Evolutionary conservation across 2,113 vertebrate species (phyloP), one percentile per base, ranked within the genome.

Genomic region (Dipodomys spectabilis): DNA sequence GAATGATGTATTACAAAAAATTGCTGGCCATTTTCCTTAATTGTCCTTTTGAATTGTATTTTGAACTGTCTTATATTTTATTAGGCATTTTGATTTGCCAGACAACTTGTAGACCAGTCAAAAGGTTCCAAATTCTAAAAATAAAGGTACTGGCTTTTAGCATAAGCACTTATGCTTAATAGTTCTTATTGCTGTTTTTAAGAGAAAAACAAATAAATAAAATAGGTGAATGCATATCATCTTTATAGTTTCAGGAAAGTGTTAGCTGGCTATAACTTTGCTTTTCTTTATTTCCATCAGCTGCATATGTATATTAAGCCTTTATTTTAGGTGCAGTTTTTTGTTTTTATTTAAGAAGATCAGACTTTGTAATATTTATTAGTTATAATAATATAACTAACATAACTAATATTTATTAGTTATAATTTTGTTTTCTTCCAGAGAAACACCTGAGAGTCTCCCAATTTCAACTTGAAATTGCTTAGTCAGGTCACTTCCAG

Each of bases 401-500:
- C 94, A 57, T 91, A 39, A 39, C 39, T 1, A 71, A 11, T 95
- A 57, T 91, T 93, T 80, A 8, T 91, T 92, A 65, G 73, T 88
- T 79, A 67, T 22, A 71, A 39, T 53, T 72, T 91, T 32, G 32
- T 92, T 89, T 89, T 75, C 62, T 94, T 93, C 53, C n/a, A 77
- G 75, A 97, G 86, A 86, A 94, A 86, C 25, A 92, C 49, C 32
- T 85, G 35, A 93, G 86, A 88, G 18, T 20, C 67, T 80, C 74
- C 49, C 81, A 15, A 13, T 32, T 91, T 90, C n/a, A 73, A 87
- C 8, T 96, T 95, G 86, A 95, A 96, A 92, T 95, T 95, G 39
- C 62, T 94, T 32, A 11, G 53, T 49, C 84, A 96, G 77, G 39
- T 88, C 92, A 39, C 74, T 79, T 79, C 25, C 79, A 92, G 64